A percentile compares a stretch with the other conserved stretches of the same genome.
Evolutionary conservation across 2,113 vertebrate genomes (phyloP).

Genomic region (Felis chaus): DNA sequence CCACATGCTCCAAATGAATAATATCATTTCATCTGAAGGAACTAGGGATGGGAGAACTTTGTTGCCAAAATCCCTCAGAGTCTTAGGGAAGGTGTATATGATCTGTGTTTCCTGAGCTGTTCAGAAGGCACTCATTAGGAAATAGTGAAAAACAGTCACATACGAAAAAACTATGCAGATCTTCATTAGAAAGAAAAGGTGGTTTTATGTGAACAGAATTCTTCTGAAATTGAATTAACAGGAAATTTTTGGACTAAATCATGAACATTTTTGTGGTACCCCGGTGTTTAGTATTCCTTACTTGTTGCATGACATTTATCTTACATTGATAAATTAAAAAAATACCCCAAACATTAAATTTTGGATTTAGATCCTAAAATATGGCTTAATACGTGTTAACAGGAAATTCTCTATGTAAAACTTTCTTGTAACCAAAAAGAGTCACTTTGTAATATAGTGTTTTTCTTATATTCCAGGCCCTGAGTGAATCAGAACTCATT

Average conservation of each 20-base stretch:
- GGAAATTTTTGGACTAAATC: not conserved
- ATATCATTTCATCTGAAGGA: not conserved
- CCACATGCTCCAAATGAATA: not conserved
- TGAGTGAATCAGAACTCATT: slow-evolving; percentile 82
- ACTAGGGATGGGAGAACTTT: not conserved
- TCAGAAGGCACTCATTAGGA: not conserved
- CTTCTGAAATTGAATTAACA: not conserved
- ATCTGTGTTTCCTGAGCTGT: not conserved
- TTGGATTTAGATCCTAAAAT: slow-evolving; percentile 13
- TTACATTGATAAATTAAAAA: not conserved
- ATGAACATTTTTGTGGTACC: not conserved
- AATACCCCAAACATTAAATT: not conserved
- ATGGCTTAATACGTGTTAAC: not conserved
- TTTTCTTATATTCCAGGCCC: slow-evolving; percentile 72
- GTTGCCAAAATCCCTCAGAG: not conserved
- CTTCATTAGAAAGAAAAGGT: not conserved
- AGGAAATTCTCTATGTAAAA: not conserved
- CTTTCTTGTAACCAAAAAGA: not conserved
- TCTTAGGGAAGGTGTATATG: not conserved
- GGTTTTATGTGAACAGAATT: not conserved
- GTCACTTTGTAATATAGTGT: not conserved
- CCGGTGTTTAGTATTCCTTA: not conserved
- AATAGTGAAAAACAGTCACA: not conserved
- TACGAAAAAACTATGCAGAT: not conserved
- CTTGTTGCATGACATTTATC: not conserved